These are phyloP conservation scores for Chironomus tentans DNA, from an alignment of 2,888 invertebrate species.

Conservation along the genomic window DNA sequence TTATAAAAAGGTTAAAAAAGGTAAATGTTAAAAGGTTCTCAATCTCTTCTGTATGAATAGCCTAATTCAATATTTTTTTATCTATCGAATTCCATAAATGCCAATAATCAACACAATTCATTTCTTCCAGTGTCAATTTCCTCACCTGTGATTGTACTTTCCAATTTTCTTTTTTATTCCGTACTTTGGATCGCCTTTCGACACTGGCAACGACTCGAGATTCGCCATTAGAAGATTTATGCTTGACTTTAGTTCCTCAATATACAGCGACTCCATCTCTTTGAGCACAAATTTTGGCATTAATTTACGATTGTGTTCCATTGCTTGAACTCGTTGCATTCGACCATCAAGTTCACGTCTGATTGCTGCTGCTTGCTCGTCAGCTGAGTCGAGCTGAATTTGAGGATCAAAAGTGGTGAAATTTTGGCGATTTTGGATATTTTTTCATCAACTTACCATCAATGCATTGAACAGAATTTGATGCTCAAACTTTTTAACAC, in stretches of 20 bases:
- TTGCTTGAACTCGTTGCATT: conserved; percentile 92
- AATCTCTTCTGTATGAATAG: neutral
- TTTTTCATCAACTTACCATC: conserved; percentile 51
- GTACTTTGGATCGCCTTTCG: conserved; percentile 96
- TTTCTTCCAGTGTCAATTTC: conserved; percentile 28
- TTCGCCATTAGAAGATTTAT: conserved; percentile 98
- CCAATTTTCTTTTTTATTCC: conserved; percentile 70
- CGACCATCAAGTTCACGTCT: conserved; percentile 96
- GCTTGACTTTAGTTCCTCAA: conserved; percentile 95
- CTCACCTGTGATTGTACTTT: conserved; percentile 95
- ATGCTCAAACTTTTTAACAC: conserved; percentile 99
- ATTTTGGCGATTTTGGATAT: neutral
- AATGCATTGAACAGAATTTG: conserved; percentile 97
- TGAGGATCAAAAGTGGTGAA: neutral
- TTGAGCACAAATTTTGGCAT: conserved; percentile 99
- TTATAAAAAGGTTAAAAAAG: too few relatives aligned
- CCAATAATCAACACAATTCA: neutral
- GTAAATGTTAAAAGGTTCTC: too few relatives aligned
- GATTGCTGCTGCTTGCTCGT: conserved; percentile 99
- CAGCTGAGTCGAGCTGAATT: conserved; percentile 97
- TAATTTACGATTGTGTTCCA: conserved; percentile 94
- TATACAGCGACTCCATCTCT: conserved; percentile 99
- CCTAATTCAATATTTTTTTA: neutral
- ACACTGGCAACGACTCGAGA: conserved; percentile 96
- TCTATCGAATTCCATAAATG: neutral